These are phyloP conservation scores for Lithobates pipiens DNA, from an alignment of 2,797 vertebrate genomes.

Conservation along the genomic window DNA sequence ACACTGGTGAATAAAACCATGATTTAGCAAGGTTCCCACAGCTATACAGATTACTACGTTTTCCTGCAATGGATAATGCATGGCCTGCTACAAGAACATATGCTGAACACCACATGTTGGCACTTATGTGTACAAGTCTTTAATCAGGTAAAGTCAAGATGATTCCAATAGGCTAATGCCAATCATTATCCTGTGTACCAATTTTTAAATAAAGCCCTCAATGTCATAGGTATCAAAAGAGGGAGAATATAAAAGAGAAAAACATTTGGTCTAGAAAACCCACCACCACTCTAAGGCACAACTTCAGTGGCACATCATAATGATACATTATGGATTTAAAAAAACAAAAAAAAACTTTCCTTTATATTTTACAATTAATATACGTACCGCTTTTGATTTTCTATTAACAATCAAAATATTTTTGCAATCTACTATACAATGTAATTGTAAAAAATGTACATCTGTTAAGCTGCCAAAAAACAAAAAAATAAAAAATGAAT, in stretches of 20 bases:
- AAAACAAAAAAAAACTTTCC: conserved; percentile 55
- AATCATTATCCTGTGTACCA: not conserved
- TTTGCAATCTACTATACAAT: conserved; percentile 91
- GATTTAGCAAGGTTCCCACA: not conserved
- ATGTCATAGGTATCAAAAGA: not conserved
- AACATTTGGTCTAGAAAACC: not conserved
- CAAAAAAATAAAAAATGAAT: conserved; percentile 82
- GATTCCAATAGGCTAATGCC: not conserved
- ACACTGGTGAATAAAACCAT: no score
- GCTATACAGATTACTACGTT: not conserved
- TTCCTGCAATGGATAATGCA: not conserved
- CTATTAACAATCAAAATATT: conserved; percentile 77
- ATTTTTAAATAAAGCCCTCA: not conserved
- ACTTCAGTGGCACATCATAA: conserved; percentile 69
- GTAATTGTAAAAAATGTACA: conserved; percentile 89
- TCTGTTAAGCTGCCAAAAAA: conserved; percentile 96
- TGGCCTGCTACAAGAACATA: not conserved
- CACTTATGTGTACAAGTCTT: not conserved
- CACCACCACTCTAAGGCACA: conserved; percentile 74
- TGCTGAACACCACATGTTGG: not conserved
- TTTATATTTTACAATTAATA: conserved; percentile 73
- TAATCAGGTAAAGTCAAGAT: not conserved
- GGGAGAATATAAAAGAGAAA: not conserved
- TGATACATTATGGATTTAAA: conserved; percentile 56
- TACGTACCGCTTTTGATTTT: conserved; percentile 82